Conservation (phyloP, 2,888 invertebrate species). For the Drosophila stalkeri region DNA sequence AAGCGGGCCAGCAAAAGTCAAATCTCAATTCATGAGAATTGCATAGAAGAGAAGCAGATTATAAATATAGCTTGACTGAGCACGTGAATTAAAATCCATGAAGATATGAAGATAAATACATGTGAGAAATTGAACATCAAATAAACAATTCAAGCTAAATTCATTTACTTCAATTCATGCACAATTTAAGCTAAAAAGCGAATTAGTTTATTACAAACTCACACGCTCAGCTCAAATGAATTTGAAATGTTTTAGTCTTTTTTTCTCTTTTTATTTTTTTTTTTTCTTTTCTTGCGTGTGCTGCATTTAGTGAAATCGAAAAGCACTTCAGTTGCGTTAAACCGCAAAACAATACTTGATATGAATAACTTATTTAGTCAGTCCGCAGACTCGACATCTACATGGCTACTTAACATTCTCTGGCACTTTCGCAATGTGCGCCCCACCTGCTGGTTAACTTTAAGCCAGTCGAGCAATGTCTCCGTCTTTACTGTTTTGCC, state of each 20-base stretch:
- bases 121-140: background rate
- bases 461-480: constrained; percentile 48
- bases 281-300: background rate
- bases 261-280: background rate
- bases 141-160: background rate
- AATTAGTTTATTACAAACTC: constrained; percentile 1
- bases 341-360: constrained; percentile 62
- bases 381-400: constrained; percentile 47
- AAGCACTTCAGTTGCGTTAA: constrained; percentile 58
- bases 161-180: background rate
- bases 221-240: background rate
- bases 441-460: constrained; percentile 19
- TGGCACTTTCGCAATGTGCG: constrained; percentile 31
- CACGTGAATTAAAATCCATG: no score
- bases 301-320: constrained; percentile 29
- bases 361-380: constrained; percentile 63
- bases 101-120: no score
- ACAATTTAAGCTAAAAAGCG: background rate
- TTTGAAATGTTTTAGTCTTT: background rate
- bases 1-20: background rate
- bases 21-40: background rate
- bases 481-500: background rate
- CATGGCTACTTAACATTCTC: constrained; percentile 63
- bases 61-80: no score
- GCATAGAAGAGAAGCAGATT: background rate